Base-by-base conservation (phyloP, 2,797 vertebrate species). In the Microctenopoma steveboyesi region DNA sequence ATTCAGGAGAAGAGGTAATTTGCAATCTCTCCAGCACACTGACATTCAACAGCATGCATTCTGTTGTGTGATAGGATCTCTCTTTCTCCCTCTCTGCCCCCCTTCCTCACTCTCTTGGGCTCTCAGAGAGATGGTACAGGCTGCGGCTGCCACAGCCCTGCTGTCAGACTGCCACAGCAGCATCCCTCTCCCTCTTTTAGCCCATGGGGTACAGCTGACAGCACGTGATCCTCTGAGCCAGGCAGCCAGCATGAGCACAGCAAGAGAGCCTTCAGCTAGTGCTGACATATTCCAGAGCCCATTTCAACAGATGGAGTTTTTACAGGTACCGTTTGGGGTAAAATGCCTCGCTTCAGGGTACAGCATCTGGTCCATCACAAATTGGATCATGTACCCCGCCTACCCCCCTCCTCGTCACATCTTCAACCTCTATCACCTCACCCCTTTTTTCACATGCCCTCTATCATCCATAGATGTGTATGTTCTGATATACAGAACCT, bases 271-370 rank as follows among this genome's bases (percentile, higher is more conserved):
- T 89, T 92, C 89, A 91, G 92, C 90, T 84, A 92, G 64, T 66
- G 77, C 79, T 85, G 89, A 88, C 88, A 88, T 89, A 89, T 90
- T 92, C 87, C 78, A 78, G 76, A 71, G 81, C 87, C 83, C 80
- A 76, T 88, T 91, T 87, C 76, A 92, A 91, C 93, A 95, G 92
- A 93, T 93, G 91, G 92, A 89, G 76, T 87, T 92, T 93, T 93
- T 89, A 92, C 91, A 89, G 89, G 89, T 90, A 92, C 78, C 67
- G 85, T 91, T 93, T 92, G 90, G 89, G 86, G 79, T 93, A 91
- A 91, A 92, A 90, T 91, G 89, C 87, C 80, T 89, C 33, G 90
- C 93, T 93, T 70, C 86, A 91, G 93, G 93, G 91, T 78, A 83
- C 76, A 80, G 87, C 93, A 94, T 92, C 91, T 93, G 93, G 91